These are phyloP conservation scores for Xenopus borealis DNA, from an alignment of 2,113 vertebrate genomes.

Conservation along the genomic window DNA sequence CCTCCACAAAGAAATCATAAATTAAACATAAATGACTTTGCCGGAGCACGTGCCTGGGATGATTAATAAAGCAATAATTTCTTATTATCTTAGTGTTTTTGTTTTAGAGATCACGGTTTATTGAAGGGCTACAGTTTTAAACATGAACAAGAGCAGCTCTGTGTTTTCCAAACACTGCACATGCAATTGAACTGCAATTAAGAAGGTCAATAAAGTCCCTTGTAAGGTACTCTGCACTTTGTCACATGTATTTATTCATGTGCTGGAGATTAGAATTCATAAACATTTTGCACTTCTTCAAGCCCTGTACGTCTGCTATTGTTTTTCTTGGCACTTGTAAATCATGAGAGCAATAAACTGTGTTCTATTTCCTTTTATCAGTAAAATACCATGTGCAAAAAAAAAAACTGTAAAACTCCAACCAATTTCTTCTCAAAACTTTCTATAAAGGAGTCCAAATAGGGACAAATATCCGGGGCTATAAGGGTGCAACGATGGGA, in stretches of 20 bases:
- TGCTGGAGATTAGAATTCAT: constrained; percentile 77
- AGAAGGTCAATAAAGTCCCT: constrained; percentile 65
- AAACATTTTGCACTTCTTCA: constrained; percentile 71
- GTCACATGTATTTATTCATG: constrained; percentile 81
- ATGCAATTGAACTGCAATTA: constrained; percentile 75
- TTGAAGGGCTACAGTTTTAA: constrained; percentile 42
- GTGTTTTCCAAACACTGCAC: constrained; percentile 55
- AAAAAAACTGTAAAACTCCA: constrained; percentile 42
- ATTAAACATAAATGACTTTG: constrained; percentile 56
- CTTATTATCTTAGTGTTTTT: constrained; percentile 64
- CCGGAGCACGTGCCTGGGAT: constrained; percentile 54
- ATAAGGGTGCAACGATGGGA: constrained; percentile 15
- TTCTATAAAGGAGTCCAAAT: not conserved
- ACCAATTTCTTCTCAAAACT: constrained; percentile 31
- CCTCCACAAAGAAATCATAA: constrained; percentile 40
- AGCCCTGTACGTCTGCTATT: constrained; percentile 62
- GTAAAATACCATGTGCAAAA: constrained; percentile 52
- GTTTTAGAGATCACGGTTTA: constrained; percentile 47
- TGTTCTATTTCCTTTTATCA: constrained; percentile 56
- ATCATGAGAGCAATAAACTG: constrained; percentile 57
- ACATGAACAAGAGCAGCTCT: constrained; percentile 52
- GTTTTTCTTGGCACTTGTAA: constrained; percentile 68
- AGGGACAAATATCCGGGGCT: constrained; percentile 28
- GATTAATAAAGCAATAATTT: constrained; percentile 73
- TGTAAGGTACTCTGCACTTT: constrained; percentile 69